Evolutionary conservation across 2,888 invertebrate genomes (phyloP), one percentile per base, ranked within the genome.

Genomic region (Pachydiplax longipennis): DNA sequence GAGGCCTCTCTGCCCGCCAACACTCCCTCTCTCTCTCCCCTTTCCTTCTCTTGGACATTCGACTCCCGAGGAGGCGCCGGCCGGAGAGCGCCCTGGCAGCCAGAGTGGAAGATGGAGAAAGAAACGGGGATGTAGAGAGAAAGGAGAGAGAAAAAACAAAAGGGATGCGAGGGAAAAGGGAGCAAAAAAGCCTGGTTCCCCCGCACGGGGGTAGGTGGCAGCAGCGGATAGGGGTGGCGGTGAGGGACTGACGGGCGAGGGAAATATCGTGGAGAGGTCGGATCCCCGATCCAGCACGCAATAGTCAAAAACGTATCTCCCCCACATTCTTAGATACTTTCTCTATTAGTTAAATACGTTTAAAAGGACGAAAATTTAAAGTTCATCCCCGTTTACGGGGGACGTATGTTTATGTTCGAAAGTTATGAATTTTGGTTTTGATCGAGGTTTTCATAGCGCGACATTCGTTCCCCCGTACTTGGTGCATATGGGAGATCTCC

Each of bases 21-120:
- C 37, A 48, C 48, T 80, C 93, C 93, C 93, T 93, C 93, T 94
- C 93, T 93, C 93, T 93, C 90, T 92, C 91, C 87, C 90, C 61
- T 58, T 91, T 90, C 82, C 80, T 90, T 91, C 48, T 83, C 90
- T 65, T 80, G 44, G 37, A 90, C 91, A 82, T 90, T 90, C 91
- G 91, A 91, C 90, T 90, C 90, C 90, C 91, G 91, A 61, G 35
- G 13, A 87, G 81, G 82, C 73, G 40, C 91, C 40, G 44, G 31
- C 58, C 90, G 80, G 82, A 90, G 80, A 58, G 90, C 80, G 73
- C 58, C 90, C 87, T 90, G 35, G 83, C 87, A 58, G 73, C 44
- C 31, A 58, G 37, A 90, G 90, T 90, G 53, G 61, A 91, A 91
- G 91, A 91, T 90, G 91, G 91, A 91, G 91, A 90, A 90, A 80